Evolutionary conservation across 1,140 invertebrate species (phyloP).

Genomic region (Nixonia krombeini): DNA sequence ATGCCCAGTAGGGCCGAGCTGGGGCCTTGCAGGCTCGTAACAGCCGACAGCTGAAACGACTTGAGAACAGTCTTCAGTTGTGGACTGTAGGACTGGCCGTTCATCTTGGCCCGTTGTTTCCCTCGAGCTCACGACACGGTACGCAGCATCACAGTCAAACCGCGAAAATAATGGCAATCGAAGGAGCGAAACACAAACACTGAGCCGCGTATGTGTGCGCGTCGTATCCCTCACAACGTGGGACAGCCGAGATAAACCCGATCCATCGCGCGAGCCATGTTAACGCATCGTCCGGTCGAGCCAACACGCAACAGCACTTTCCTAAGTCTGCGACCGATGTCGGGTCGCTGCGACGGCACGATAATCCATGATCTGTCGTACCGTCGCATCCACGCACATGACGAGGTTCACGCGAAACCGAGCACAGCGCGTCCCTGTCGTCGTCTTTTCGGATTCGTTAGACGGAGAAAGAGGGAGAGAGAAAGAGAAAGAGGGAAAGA

Average conservation of each 20-base stretch:
- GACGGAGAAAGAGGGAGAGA: constrained; percentile 29
- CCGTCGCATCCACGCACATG: constrained; percentile 44
- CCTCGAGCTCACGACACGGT: constrained; percentile 1
- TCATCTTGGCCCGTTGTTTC: constrained; percentile 61
- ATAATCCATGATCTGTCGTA: constrained; percentile 30
- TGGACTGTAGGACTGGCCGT: constrained; percentile 74
- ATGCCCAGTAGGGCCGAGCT: constrained; percentile 75
- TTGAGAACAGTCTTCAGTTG: constrained; percentile 94
- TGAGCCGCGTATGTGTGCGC: too few species aligned
- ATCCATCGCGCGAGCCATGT: too few species aligned
- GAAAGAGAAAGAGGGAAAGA: constrained; percentile 15
- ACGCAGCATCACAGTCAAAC: too few species aligned
- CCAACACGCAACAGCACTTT: constrained; percentile 19
- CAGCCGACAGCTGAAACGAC: constrained; percentile 92
- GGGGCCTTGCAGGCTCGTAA: constrained; percentile 92
- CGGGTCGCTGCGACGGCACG: constrained; percentile 18
- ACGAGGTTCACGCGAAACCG: constrained; percentile 25
- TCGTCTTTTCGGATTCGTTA: constrained; percentile 18
- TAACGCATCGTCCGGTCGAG: constrained; percentile 35
- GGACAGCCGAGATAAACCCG: too few species aligned
- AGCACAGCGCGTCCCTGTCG: constrained; percentile 17
- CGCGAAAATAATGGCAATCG: too few species aligned
- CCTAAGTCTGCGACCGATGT: constrained; percentile 22
- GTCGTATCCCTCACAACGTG: too few species aligned
- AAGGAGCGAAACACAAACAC: too few species aligned